A percentile compares a stretch with the other conserved stretches of the same genome.
Conservation (phyloP, 2,888 invertebrate genomes). For the Seladonia tumulorum region DNA sequence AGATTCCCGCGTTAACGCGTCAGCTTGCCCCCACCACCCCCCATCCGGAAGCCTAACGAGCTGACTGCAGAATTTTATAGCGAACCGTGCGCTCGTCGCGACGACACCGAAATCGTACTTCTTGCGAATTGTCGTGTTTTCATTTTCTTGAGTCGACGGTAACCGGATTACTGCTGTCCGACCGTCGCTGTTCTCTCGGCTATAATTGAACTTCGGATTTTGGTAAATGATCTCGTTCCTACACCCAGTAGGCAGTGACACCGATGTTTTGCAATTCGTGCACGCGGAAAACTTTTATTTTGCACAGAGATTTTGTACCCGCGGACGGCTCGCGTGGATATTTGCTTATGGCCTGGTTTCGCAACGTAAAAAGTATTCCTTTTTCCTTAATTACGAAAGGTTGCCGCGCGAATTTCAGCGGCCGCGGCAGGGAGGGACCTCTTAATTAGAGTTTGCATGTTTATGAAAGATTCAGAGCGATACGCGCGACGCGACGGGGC, state of each 20-base stretch:
- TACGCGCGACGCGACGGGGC: neutral
- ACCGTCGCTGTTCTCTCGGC: neutral
- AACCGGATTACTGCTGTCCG: neutral
- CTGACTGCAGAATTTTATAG: neutral
- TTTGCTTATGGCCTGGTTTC: neutral
- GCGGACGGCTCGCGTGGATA: neutral
- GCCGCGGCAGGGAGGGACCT: neutral
- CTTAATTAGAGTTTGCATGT: conserved; percentile 1
- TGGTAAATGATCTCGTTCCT: neutral
- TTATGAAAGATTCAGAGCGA: neutral
- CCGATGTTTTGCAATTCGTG: no score
- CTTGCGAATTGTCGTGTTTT: neutral
- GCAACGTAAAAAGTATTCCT: neutral
- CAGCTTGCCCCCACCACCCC: neutral
- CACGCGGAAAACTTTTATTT: neutral
- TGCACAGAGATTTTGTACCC: no score
- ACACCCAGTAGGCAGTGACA: no score
- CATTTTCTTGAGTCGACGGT: neutral
- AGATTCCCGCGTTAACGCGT: neutral
- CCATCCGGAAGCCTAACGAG: neutral
- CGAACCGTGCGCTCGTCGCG: neutral
- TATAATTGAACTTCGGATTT: neutral
- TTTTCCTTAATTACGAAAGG: neutral
- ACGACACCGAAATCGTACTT: neutral
- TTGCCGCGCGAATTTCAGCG: neutral